Evolutionary conservation across 2,797 vertebrate species (phyloP).

Genomic region (Chelon auratus): DNA sequence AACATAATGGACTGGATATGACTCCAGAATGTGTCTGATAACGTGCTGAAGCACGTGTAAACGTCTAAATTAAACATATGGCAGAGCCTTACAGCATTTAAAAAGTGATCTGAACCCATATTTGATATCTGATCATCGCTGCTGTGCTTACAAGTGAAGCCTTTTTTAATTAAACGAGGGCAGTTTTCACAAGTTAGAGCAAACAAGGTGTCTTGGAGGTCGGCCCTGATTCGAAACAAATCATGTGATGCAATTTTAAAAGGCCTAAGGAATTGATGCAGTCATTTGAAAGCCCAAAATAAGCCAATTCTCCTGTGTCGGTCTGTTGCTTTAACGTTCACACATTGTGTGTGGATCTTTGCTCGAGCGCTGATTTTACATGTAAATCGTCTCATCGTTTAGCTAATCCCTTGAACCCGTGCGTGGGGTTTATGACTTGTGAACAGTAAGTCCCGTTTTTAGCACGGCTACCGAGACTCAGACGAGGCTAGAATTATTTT

Average conservation of each 20-base stretch:
- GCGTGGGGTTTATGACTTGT: not conserved
- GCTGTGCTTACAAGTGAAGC: slow-evolving; percentile 13
- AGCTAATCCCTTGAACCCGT: slow-evolving; percentile 10
- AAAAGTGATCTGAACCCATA: slow-evolving; percentile 1
- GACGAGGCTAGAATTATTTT: no score
- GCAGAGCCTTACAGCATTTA: slow-evolving; percentile 5
- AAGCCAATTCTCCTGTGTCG: slow-evolving; percentile 3
- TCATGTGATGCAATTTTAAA: slow-evolving; percentile 46
- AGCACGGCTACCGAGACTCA: no score
- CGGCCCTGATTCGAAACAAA: slow-evolving; percentile 37
- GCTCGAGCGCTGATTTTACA: slow-evolving; percentile 15
- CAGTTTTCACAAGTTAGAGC: slow-evolving; percentile 28
- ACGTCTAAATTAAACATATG: not conserved
- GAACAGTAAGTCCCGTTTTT: slow-evolving; percentile 12
- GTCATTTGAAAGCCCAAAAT: slow-evolving; percentile 25
- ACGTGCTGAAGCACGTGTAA: not conserved
- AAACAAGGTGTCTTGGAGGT: slow-evolving; percentile 27
- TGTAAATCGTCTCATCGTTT: slow-evolving; percentile 37
- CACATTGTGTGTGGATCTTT: not conserved
- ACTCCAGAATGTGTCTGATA: not conserved
- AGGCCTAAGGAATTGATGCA: slow-evolving; percentile 28
- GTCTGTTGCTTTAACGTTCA: slow-evolving; percentile 2
- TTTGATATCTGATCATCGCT: slow-evolving; percentile 22
- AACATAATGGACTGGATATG: not conserved
- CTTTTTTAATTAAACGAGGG: not conserved